A percentile compares a stretch with the other conserved stretches of the same genome.
These are phyloP conservation scores for Motacilla tschutschensis DNA, from an alignment of 2,113 vertebrate species.

Conservation along the genomic window DNA sequence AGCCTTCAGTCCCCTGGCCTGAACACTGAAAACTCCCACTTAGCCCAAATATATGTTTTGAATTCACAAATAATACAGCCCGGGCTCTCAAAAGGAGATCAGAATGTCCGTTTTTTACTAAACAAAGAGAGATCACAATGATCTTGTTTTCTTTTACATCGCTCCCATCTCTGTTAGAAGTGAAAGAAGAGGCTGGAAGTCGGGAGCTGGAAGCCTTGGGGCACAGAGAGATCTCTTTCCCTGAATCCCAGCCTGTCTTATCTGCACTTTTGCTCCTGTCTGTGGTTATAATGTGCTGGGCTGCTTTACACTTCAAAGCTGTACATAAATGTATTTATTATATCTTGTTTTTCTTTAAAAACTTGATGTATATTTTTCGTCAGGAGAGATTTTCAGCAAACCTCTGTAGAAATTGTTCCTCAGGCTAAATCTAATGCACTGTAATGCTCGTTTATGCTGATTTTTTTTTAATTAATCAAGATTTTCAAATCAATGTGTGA, in stretches of 20 bases:
- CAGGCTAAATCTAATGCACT: not conserved
- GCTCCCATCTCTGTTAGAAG: slow-evolving; percentile 38
- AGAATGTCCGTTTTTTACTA: not conserved
- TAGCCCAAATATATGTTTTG: not conserved
- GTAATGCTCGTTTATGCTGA: not conserved
- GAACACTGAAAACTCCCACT: slow-evolving; percentile 1
- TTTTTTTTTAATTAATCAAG: not conserved
- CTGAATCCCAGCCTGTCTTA: slow-evolving; percentile 16
- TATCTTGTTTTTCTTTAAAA: not conserved
- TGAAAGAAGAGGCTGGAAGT: slow-evolving; percentile 30
- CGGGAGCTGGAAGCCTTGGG: slow-evolving; percentile 1
- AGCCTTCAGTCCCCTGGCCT: not conserved
- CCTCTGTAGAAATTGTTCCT: not conserved
- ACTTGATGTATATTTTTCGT: not conserved
- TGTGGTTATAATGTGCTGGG: not conserved
- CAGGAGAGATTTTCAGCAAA: not conserved
- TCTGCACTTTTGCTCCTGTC: slow-evolving; percentile 12
- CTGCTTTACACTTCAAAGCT: not conserved
- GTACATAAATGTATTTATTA: not conserved
- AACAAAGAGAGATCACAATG: not conserved
- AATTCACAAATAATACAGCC: slow-evolving; percentile 5
- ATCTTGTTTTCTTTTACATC: slow-evolving; percentile 14
- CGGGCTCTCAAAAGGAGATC: not conserved
- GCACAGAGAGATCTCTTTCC: not conserved
- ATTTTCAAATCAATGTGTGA: not conserved